phyloP scores from a whole-genome alignment of 2,888 invertebrate genomes.

The Dioctria rufipes region DNA sequence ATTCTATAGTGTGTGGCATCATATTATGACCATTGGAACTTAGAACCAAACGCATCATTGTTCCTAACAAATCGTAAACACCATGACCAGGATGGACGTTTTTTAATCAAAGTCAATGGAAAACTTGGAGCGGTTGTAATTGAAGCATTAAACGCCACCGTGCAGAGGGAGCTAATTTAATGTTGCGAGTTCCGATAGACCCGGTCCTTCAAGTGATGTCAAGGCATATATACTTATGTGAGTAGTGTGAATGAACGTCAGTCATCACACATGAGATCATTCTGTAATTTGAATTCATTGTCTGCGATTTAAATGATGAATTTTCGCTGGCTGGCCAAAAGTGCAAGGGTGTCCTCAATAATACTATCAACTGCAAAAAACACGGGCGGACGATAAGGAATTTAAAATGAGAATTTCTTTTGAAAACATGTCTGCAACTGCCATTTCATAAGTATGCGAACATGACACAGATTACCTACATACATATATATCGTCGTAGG shows the following conservation, averaged over 20 bases:
- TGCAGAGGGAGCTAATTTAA: neutral
- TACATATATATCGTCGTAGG: too few species aligned
- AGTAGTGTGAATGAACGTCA: neutral
- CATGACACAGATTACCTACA: too few species aligned
- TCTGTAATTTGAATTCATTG: constrained; percentile 23
- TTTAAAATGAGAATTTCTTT: neutral
- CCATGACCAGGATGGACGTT: constrained; percentile 30
- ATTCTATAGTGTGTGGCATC: neutral
- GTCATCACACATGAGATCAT: neutral
- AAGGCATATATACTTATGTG: neutral
- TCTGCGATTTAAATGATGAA: neutral
- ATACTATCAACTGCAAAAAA: neutral
- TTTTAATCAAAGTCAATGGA: constrained; percentile 54
- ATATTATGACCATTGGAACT: neutral
- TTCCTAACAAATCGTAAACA: constrained; percentile 16
- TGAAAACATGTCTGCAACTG: neutral
- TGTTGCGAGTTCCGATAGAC: neutral
- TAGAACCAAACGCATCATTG: neutral
- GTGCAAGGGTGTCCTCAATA: neutral
- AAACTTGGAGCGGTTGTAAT: constrained; percentile 54
- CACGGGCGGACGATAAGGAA: neutral
- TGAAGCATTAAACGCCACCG: constrained; percentile 21
- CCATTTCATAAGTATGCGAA: neutral
- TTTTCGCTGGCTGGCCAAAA: neutral
- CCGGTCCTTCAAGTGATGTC: neutral